Base-by-base conservation (phyloP, 2,888 invertebrate species). In the Nematopogon swammerdamellus region DNA sequence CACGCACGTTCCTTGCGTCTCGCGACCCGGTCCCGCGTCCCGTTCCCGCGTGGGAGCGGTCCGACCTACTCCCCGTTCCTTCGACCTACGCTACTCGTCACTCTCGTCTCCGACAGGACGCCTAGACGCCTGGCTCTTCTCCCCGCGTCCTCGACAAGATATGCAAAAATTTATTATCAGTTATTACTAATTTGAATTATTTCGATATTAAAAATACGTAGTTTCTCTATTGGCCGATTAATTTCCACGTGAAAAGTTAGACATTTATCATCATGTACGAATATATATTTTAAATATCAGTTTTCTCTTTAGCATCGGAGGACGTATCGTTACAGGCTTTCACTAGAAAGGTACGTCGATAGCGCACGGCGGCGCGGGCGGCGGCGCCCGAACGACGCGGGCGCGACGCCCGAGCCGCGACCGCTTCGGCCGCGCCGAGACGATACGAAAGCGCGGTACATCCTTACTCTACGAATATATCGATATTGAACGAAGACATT, bases 121-220 rank as follows among this genome's bases (percentile, higher is more conserved):
- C n/a, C n/a, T n/a, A n/a, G n/a, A n/a, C n/a, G n/a, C n/a, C 36
- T 36, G 6, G 6, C 11, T 36, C 36, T 3, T 14, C 36, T 14
- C 36, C 47, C 46, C 48, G 46, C 73, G 71, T 67, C 71, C 72
- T 70, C 68, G 63, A 71, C 67, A 73, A 70, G 77, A 77, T 77
- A 77, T 77, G 77, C 77, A 76, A 72, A 72, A 67, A 64, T 73
- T 73, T 68, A 67, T 62, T 65, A 51, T 45, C 36, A 36, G 36
- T 36, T 36, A 36, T 36, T 29, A 20, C 45, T 65, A 65, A 66
- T 75, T 72, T 74, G 70, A 76, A 72, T 72, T 73, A 70, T 73
- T 73, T 77, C 73, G 74, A 71, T 77, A 77, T 76, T 79, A 79
- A 79, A 79, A 79, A 79, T 79, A 79, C 75, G 72, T 76, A 71